Conservation (phyloP, 2,797 vertebrate species). For the Tragopan temminckii region DNA sequence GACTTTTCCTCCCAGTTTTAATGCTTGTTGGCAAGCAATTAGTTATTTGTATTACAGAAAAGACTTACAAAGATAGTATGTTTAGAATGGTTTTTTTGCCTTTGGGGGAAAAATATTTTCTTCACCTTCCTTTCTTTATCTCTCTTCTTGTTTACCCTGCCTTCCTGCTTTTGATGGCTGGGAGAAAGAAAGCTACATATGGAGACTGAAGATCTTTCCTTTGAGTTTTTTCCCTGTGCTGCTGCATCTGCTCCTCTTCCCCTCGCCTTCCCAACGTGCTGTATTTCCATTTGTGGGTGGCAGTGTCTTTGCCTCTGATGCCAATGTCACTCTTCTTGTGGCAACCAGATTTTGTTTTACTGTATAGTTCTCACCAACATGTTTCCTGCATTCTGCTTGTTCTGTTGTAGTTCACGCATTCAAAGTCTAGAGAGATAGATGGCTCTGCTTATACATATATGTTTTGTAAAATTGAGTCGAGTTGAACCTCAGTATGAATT, state of each 20-base stretch:
- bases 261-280: not conserved
- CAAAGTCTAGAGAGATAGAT: slow-evolving; percentile 50
- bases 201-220: slow-evolving; percentile 62
- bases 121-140: slow-evolving; percentile 46
- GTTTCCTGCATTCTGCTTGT: slow-evolving; percentile 76
- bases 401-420: slow-evolving; percentile 74
- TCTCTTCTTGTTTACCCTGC: slow-evolving; percentile 40
- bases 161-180: slow-evolving; percentile 62
- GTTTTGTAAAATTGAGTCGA: slow-evolving; percentile 8
- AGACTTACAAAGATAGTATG: slow-evolving; percentile 6
- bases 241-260: slow-evolving; percentile 69
- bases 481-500: fast-evolving
- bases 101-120: slow-evolving; percentile 2
- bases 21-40: slow-evolving; percentile 30
- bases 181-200: slow-evolving; percentile 72
- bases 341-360: slow-evolving; percentile 80
- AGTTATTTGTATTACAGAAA: slow-evolving; percentile 50
- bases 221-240: slow-evolving; percentile 63
- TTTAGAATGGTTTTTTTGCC: slow-evolving; percentile 51
- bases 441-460: slow-evolving; percentile 40
- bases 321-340: slow-evolving; percentile 66
- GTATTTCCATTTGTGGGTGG: slow-evolving; percentile 63
- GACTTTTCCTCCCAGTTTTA: slow-evolving; percentile 19
- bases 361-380: slow-evolving; percentile 77
- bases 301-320: slow-evolving; percentile 61